Evolutionary conservation across 2,888 invertebrate species (phyloP).

Genomic region (Epirrhoe tristata): DNA sequence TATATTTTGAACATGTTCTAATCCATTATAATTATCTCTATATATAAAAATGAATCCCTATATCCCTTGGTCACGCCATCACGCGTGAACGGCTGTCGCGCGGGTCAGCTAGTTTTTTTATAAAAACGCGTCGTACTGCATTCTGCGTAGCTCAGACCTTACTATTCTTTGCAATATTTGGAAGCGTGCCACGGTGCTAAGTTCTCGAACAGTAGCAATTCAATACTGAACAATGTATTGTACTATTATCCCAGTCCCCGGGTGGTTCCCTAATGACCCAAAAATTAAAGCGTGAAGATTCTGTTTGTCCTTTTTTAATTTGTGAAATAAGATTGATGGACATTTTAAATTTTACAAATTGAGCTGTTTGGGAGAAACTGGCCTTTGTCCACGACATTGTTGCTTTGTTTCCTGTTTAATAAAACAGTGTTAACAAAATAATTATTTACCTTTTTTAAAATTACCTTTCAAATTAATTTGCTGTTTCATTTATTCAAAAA

Average conservation of each 20-base stretch:
- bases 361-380: slow-evolving; percentile 28
- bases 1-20: no score
- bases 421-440: not conserved
- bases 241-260: slow-evolving; percentile 27
- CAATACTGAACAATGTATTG: slow-evolving; percentile 48
- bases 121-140: not conserved
- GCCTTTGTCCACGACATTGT: slow-evolving; percentile 7
- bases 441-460: not conserved
- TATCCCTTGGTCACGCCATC: no score
- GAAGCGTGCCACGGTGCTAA: slow-evolving; percentile 55
- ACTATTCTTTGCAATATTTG: slow-evolving; percentile 52
- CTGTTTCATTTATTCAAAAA: no score
- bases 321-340: slow-evolving; percentile 45
- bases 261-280: slow-evolving; percentile 56
- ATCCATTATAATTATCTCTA: no score
- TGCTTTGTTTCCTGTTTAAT: not conserved
- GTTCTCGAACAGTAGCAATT: slow-evolving; percentile 64
- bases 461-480: no score
- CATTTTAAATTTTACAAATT: slow-evolving; percentile 39
- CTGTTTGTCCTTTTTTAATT: slow-evolving; percentile 48
- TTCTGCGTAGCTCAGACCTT: slow-evolving; percentile 23
- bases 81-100: no score
- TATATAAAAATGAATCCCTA: no score
- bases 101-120: no score
- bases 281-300: slow-evolving; percentile 58